Evolutionary conservation across 2,797 vertebrate species (phyloP).

Genomic region (Crax fasciolata): DNA sequence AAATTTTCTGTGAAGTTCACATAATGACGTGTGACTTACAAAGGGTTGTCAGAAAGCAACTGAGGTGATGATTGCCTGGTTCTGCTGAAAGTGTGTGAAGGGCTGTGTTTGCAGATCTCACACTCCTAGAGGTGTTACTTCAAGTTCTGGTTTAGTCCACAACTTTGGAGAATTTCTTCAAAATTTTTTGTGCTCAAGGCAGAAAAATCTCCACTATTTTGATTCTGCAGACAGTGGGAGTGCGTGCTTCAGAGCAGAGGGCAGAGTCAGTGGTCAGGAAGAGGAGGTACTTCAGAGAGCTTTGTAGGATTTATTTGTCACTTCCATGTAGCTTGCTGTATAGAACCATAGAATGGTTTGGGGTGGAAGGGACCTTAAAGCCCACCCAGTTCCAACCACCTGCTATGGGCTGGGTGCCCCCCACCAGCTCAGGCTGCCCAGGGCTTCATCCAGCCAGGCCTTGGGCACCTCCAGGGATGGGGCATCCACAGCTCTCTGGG

Average conservation of each 20-base stretch:
- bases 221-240: rapidly evolving
- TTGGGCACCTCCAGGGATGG: no score
- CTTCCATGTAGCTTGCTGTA: not conserved
- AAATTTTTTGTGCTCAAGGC: not conserved
- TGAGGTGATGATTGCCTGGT: not conserved
- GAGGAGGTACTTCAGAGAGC: not conserved
- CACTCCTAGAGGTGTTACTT: rapidly evolving
- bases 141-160: not conserved
- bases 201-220: not conserved
- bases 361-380: no score
- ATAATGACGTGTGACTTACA: not conserved
- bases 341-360: not conserved
- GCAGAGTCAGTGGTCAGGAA: not conserved
- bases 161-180: not conserved
- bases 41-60: not conserved
- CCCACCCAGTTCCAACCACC: no score
- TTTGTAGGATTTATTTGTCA: not conserved
- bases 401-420: no score
- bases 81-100: not conserved
- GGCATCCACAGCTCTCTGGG: no score
- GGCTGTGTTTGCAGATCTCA: rapidly evolving
- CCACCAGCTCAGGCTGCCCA: no score
- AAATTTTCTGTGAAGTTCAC: not conserved
- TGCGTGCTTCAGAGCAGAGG: not conserved
- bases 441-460: no score